A percentile compares a stretch with the other conserved stretches of the same genome.
phyloP scores from a whole-genome alignment of 2,113 vertebrate species.

The Xerus inauris region DNA sequence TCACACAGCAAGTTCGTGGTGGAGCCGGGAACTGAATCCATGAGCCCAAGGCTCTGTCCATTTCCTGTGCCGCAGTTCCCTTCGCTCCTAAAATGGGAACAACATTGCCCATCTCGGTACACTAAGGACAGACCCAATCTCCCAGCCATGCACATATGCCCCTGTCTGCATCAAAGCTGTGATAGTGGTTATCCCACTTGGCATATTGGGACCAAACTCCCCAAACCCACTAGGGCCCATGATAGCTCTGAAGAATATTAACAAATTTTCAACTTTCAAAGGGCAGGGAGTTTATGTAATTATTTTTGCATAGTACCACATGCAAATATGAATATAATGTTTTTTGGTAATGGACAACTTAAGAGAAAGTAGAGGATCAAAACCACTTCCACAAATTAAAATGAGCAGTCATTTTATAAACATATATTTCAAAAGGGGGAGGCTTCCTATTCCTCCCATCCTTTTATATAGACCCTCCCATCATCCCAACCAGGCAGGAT shows the following conservation, averaged over 20 bases:
- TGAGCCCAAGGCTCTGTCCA: constrained; percentile 85
- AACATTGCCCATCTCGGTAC: constrained; percentile 85
- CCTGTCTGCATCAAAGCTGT: constrained; percentile 62
- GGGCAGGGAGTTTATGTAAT: neutral
- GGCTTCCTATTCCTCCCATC: constrained; percentile 11
- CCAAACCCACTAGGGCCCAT: constrained; percentile 65
- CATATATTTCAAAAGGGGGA: neutral
- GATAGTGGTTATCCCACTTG: constrained; percentile 40
- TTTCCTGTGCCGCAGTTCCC: constrained; percentile 85
- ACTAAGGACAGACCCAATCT: constrained; percentile 80
- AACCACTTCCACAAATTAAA: constrained; percentile 43
- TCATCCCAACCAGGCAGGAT: constrained; percentile 65
- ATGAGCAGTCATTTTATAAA: constrained; percentile 34
- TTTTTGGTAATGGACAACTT: constrained; percentile 34
- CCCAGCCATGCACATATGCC: constrained; percentile 80
- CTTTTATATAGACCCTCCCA: constrained; percentile 47
- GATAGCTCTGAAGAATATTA: constrained; percentile 25
- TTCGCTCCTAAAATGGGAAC: constrained; percentile 85
- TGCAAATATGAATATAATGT: constrained; percentile 64
- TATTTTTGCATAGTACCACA: constrained; percentile 41
- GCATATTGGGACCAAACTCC: constrained; percentile 43
- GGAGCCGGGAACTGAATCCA: constrained; percentile 84
- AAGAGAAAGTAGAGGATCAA: constrained; percentile 49
- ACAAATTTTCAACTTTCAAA: constrained; percentile 27
- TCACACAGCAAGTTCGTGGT: constrained; percentile 84